Percentiles rank a stretch among this genome's conserved stretches.
These are phyloP conservation scores for Drosophila mauritiana DNA, from an alignment of 1,140 invertebrate species.

Conservation along the genomic window DNA sequence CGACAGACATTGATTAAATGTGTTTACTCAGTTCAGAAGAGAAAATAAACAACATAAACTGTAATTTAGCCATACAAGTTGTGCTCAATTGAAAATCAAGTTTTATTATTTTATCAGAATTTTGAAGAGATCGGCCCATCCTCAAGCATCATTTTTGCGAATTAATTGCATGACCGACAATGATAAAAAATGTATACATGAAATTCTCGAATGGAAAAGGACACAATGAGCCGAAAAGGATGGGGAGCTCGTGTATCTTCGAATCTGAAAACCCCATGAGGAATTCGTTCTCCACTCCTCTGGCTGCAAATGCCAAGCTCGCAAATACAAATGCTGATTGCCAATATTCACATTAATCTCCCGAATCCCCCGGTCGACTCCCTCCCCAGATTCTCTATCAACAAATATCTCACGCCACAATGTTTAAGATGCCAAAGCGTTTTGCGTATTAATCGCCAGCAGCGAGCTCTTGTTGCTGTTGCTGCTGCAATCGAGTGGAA, in stretches of 20 bases:
- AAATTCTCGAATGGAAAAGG: conserved; percentile 11
- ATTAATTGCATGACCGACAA: neutral
- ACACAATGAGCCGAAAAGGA: conserved; percentile 18
- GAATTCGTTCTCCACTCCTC: conserved; percentile 42
- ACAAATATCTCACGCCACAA: conserved; percentile 70
- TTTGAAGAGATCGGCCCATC: no score
- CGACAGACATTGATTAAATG: conserved; percentile 5
- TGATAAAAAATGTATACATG: conserved; percentile 2
- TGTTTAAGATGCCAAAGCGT: conserved; percentile 81
- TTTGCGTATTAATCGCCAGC: conserved; percentile 78
- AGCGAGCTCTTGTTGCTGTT: conserved; percentile 6
- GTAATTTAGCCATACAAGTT: neutral
- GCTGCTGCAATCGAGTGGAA: conserved; percentile 44
- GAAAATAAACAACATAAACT: neutral
- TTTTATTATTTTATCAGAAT: neutral
- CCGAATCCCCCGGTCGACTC: conserved; percentile 5
- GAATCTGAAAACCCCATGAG: conserved; percentile 19
- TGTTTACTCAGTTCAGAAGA: neutral
- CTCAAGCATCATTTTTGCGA: neutral
- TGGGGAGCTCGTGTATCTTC: conserved; percentile 7
- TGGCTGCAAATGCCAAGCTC: conserved; percentile 66
- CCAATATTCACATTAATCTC: conserved; percentile 80
- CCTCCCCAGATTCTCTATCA: conserved; percentile 36
- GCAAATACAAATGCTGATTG: conserved; percentile 78
- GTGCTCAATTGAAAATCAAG: neutral